These are phyloP conservation scores for Atherinomorus stipes DNA, from an alignment of 2,113 vertebrate species.

Conservation along the genomic window DNA sequence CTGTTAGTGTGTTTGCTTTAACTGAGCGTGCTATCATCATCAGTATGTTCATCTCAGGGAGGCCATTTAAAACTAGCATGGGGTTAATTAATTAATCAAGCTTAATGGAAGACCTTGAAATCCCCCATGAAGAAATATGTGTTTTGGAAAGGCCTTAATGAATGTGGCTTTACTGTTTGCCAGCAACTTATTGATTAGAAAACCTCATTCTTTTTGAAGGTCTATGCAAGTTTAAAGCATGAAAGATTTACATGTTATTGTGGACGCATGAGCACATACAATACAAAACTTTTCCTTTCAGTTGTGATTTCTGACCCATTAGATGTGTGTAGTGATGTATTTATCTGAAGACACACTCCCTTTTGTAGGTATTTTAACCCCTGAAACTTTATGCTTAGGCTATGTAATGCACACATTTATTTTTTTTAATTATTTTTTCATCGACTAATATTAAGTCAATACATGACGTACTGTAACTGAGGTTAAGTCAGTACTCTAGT, in stretches of 20 bases:
- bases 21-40: slow-evolving; percentile 64
- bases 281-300: background rate
- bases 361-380: too few species aligned
- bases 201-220: slow-evolving; percentile 60
- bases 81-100: slow-evolving; percentile 76
- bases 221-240: slow-evolving; percentile 22
- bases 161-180: slow-evolving; percentile 60
- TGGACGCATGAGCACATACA: background rate
- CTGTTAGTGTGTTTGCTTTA: slow-evolving; percentile 43
- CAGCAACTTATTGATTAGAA: slow-evolving; percentile 71
- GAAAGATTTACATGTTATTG: background rate
- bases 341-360: too few species aligned
- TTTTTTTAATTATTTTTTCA: too few species aligned
- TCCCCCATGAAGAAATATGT: slow-evolving; percentile 62
- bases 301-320: too few species aligned
- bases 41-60: slow-evolving; percentile 55
- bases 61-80: slow-evolving; percentile 64
- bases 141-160: slow-evolving; percentile 70
- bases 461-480: too few species aligned
- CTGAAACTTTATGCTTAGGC: too few species aligned
- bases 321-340: too few species aligned
- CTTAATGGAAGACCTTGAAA: slow-evolving; percentile 70
- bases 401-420: too few species aligned
- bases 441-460: too few species aligned
- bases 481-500: too few species aligned